Conservation (phyloP, 2,888 invertebrate species). For the Glyphotaelius pellucidus region DNA sequence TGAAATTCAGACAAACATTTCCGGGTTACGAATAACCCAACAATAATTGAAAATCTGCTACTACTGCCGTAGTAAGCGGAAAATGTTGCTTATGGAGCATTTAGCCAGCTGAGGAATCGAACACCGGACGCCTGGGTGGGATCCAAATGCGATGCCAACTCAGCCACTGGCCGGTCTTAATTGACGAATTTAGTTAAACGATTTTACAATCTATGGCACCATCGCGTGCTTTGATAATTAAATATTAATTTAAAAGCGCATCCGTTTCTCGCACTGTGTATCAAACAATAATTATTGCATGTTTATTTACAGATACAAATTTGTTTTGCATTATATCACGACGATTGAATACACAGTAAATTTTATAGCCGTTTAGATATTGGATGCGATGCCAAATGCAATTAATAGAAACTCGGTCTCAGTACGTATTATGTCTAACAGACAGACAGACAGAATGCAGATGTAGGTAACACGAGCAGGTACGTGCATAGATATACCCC, state of each 20-base stretch:
- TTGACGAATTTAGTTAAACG: too few species aligned
- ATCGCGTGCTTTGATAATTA: not conserved
- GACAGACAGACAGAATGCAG: too few species aligned
- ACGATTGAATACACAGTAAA: conserved; percentile 31
- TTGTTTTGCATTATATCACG: conserved; percentile 2
- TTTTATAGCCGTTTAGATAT: conserved; percentile 46
- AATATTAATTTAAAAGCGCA: not conserved
- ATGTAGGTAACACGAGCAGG: not conserved
- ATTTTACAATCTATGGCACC: too few species aligned
- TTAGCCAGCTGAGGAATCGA: too few species aligned
- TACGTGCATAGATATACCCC: not conserved
- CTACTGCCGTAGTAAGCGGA: too few species aligned
- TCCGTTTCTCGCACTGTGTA: not conserved
- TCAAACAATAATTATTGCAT: not conserved
- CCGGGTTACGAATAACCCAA: too few species aligned
- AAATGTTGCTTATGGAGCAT: too few species aligned
- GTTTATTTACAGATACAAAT: conserved; percentile 37
- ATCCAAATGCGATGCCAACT: too few species aligned
- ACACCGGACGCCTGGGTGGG: too few species aligned
- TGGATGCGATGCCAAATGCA: conserved; percentile 40
- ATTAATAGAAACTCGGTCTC: conserved; percentile 40
- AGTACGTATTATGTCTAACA: not conserved
- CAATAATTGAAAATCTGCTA: too few species aligned
- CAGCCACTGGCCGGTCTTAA: too few species aligned
- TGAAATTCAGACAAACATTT: too few species aligned